Base-by-base conservation (phyloP, 1,140 invertebrate species). In the Dufourea novaeangliae region DNA sequence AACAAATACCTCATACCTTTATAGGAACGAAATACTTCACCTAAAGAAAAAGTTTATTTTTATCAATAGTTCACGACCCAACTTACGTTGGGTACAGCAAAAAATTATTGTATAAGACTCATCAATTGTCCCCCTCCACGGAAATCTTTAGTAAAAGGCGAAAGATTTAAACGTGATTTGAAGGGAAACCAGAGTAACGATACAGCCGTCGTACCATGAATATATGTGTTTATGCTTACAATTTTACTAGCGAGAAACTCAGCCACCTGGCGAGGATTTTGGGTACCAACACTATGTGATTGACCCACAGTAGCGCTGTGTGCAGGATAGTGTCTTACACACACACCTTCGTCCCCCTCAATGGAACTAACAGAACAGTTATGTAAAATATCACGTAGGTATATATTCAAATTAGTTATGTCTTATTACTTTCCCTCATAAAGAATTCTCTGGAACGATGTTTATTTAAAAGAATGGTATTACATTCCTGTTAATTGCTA, bases 141-240 rank as follows among this genome's bases (percentile, higher is more conserved):
- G 82, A 85, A 85, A 85, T 85, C 84, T 85, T 85, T 85, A 85
- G 84, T 85, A 85, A 85, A 85, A 85, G 84, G 84, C 84, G 84
- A 85, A 85, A 85, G 84, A 85, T 85, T 84, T 85, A 84, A 73
- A 2, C 84, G 84, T 79, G 52, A 5, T 0, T 64, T 85, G 84
- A 85, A 85, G 84, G 71, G 84, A 84, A 81, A 79, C 75, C 82
- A 79, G 82, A 84, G 79, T 85, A n/a, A 50, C 46, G 46, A 50
- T 7, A 7, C 17, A 0, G 8, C 5, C 46, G 46, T n/a, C 1
- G 41, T n/a, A n/a, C 17, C 20, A n/a, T 7, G 20, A 0, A 20
- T n/a, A 50, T 50, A 50, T 50, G 1, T n/a, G 20, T 20, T 8
- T 3, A 6, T 4, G 6, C 46, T 3, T n/a, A n/a, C 20, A 50